Percentiles rank a stretch among this genome's conserved stretches.
Evolutionary conservation across 2,888 invertebrate genomes (phyloP).

Genomic region (Mellilla xanthometata): DNA sequence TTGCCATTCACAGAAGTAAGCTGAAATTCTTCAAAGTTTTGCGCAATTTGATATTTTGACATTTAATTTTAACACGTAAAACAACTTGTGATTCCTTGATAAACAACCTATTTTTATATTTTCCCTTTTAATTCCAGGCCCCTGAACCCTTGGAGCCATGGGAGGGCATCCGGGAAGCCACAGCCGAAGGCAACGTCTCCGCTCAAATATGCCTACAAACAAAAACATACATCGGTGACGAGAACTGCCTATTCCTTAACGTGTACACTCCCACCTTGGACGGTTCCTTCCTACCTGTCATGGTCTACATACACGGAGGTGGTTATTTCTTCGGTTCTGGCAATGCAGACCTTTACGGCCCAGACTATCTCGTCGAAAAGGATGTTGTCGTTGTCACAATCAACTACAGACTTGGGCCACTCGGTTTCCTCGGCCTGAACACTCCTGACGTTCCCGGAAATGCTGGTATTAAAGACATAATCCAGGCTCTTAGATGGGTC

Average conservation of each 20-base stretch:
- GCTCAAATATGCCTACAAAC: constrained; percentile 79
- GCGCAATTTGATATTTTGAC: no score
- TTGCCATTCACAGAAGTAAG: no score
- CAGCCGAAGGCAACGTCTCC: constrained; percentile 83
- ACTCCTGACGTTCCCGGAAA: constrained; percentile 74
- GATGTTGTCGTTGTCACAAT: constrained; percentile 81
- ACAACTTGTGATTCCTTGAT: no score
- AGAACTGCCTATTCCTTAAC: constrained; percentile 88
- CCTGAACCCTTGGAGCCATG: constrained; percentile 82
- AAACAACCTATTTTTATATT: no score
- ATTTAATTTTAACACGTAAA: no score
- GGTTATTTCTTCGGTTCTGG: constrained; percentile 79
- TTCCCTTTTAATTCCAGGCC: constrained; percentile 76
- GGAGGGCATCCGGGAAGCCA: constrained; percentile 83
- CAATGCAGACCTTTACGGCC: constrained; percentile 68
- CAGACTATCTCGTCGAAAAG: constrained; percentile 80
- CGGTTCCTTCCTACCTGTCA: constrained; percentile 74
- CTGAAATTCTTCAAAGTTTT: no score
- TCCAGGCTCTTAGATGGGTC: constrained; percentile 65
- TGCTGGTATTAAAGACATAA: constrained; percentile 70
- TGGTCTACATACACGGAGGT: constrained; percentile 83
- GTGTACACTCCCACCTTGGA: constrained; percentile 84
- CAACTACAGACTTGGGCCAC: constrained; percentile 76
- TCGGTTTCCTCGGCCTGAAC: constrained; percentile 70
- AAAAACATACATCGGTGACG: constrained; percentile 75